Base-by-base conservation (phyloP, 2,888 invertebrate species). In the Noctuana brunneofusca region DNA sequence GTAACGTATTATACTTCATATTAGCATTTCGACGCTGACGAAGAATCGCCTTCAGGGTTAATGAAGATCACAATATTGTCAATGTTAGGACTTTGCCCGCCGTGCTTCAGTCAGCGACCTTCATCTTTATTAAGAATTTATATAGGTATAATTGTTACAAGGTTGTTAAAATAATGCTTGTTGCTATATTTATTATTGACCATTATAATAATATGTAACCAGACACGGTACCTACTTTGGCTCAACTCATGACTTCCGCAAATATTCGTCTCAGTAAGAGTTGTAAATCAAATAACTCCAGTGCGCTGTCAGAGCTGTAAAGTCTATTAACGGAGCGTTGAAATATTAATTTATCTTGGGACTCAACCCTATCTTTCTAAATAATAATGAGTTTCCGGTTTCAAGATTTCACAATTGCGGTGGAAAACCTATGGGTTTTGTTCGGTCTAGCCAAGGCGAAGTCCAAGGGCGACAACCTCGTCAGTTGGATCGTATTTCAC, bases 381-480 rank as follows among this genome's bases (percentile, higher is more conserved):
- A n/a, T n/a, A n/a, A n/a, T n/a, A n/a, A n/a, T n/a, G 12, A 0
- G 16, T 46, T 35, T 54, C 53, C 16, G 11, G 22, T 60, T 60
- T 12, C 49, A 46, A 24, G 43, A 18, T 48, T 60, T 54, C 46
- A 54, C 59, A 60, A 53, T 58, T 53, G 53, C 46, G 22, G 53
- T 22, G 16, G 35, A 14, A 22, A 58, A 9, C 35, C 60, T 43
- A 48, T 35, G 46, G 53, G 35, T 48, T 60, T 49, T 41, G 48
- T 49, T 32, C 49, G 14, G 38, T 20, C 43, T 20, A 48, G 52
- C 43, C 41, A 53, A 59, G 32, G 50, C 46, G 20, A 53, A 30
- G 43, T 46, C 53, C 59, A 59, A 60, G 60, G 54, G 54, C 54
- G 22, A 30, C 60, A 38, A 60, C 60, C 60, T 60, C 18, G 46